phyloP scores from a whole-genome alignment of 2,888 invertebrate species.

The Ochropleura leucogaster region DNA sequence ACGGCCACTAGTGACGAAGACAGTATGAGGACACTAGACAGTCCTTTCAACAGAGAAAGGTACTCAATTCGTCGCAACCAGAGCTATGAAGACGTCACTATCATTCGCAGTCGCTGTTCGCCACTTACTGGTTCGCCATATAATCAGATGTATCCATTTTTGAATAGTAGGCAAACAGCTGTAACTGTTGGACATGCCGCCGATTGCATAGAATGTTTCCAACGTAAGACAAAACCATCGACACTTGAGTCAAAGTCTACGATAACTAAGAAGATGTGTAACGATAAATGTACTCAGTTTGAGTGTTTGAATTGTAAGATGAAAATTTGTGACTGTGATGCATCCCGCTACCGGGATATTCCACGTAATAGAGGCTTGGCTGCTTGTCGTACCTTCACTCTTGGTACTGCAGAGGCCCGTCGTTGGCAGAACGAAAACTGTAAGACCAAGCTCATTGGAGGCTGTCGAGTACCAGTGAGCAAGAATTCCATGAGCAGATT shows the following conservation, averaged over 20 bases:
- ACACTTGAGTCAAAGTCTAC: neutral
- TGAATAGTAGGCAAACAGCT: neutral
- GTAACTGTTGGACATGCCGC: neutral
- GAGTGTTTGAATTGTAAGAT: neutral
- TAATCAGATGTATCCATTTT: neutral
- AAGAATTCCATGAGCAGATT: conserved; percentile 39
- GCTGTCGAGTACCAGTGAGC: conserved; percentile 58
- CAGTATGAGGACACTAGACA: neutral
- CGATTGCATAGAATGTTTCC: neutral
- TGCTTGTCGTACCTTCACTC: conserved; percentile 37
- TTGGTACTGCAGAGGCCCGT: conserved; percentile 47
- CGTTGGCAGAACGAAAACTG: conserved; percentile 29
- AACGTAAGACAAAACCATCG: neutral
- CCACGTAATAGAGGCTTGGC: conserved; percentile 17
- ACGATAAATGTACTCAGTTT: conserved; percentile 8
- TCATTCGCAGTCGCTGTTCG: conserved; percentile 1
- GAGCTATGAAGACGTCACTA: conserved; percentile 15
- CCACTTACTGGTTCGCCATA: conserved; percentile 2
- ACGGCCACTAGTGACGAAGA: conserved; percentile 34
- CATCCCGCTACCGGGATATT: neutral
- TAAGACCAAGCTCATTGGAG: conserved; percentile 55
- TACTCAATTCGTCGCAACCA: neutral
- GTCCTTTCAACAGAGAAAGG: neutral
- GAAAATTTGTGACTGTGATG: neutral
- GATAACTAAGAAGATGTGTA: neutral